phyloP scores from a whole-genome alignment of 2,113 vertebrate species.

The Centropus unirufus region DNA sequence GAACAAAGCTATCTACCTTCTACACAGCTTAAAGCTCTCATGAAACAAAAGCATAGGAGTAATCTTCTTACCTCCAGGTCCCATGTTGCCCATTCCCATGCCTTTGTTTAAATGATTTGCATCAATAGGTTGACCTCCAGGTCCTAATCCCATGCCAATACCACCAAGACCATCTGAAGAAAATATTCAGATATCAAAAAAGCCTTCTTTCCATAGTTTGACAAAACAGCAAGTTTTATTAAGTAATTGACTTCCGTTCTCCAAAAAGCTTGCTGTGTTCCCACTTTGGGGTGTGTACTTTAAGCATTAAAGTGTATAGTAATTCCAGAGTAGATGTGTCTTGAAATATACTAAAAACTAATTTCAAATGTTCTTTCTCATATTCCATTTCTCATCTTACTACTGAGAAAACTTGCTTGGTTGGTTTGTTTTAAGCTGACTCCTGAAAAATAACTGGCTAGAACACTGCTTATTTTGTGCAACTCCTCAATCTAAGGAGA shows the following conservation, averaged over 20 bases:
- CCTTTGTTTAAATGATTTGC: slow-evolving; percentile 92
- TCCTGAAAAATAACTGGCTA: slow-evolving; percentile 70
- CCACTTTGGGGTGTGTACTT: slow-evolving; percentile 43
- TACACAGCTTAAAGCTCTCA: slow-evolving; percentile 71
- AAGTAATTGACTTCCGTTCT: slow-evolving; percentile 54
- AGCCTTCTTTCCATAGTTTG: slow-evolving; percentile 61
- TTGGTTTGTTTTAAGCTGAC: slow-evolving; percentile 54
- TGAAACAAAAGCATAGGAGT: slow-evolving; percentile 71
- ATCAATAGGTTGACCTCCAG: slow-evolving; percentile 96
- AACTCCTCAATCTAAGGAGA: slow-evolving; percentile 19
- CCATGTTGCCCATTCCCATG: slow-evolving; percentile 89
- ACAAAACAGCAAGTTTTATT: slow-evolving; percentile 71
- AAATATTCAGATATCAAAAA: slow-evolving; percentile 59
- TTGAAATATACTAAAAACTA: slow-evolving; percentile 28
- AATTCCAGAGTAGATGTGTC: slow-evolving; percentile 28
- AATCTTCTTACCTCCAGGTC: slow-evolving; percentile 86
- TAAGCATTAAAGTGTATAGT: slow-evolving; percentile 11
- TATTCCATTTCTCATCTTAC: neutral
- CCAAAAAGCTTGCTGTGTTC: slow-evolving; percentile 67
- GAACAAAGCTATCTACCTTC: slow-evolving; percentile 67
- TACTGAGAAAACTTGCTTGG: slow-evolving; percentile 4
- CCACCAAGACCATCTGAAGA: slow-evolving; percentile 93
- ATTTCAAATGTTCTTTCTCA: neutral
- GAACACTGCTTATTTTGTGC: slow-evolving; percentile 62
- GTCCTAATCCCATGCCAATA: slow-evolving; percentile 94